phyloP scores from a whole-genome alignment of 2,888 invertebrate genomes.

The Drosophila subquinaria region DNA sequence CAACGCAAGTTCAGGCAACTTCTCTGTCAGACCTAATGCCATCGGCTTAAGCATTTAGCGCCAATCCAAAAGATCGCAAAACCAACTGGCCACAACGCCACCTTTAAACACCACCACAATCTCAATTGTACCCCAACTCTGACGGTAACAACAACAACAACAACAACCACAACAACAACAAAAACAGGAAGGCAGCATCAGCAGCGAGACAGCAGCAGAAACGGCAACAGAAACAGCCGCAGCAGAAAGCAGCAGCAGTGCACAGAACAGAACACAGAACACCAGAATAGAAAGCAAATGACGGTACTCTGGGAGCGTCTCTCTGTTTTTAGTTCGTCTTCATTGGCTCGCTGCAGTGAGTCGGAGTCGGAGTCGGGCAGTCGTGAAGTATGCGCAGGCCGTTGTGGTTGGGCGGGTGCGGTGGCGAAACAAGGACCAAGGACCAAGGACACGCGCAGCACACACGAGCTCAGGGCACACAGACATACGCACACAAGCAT shows the following conservation, averaged over 20 bases:
- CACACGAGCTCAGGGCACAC: conserved; percentile 20
- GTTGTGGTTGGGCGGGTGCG: conserved; percentile 70
- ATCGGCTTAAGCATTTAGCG: conserved; percentile 33
- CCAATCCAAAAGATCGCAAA: conserved; percentile 41
- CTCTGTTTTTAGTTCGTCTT: conserved; percentile 64
- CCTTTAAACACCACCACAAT: conserved; percentile 17
- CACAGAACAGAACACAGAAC: conserved; percentile 6
- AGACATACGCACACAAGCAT: conserved; percentile 17
- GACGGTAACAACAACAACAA: conserved; percentile 12
- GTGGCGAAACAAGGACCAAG: conserved; percentile 70
- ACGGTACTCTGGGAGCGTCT: conserved; percentile 41
- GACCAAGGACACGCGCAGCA: conserved; percentile 53
- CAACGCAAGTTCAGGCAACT: background rate
- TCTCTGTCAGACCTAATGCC: background rate
- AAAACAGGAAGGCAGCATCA: conserved; percentile 9
- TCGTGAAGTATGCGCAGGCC: conserved; percentile 56
- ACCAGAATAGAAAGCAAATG: conserved; percentile 34
- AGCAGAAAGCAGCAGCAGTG: conserved; percentile 7
- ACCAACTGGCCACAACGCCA: conserved; percentile 35
- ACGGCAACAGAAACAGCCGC: conserved; percentile 13
- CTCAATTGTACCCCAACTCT: conserved; percentile 3
- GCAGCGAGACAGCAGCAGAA: background rate
- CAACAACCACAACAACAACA: no score
- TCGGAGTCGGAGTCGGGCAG: conserved; percentile 45
- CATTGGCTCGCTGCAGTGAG: conserved; percentile 65